Evolutionary conservation across 2,113 vertebrate species (phyloP), one percentile per base, ranked within the genome.

Genomic region (Phodopus roborovskii): DNA sequence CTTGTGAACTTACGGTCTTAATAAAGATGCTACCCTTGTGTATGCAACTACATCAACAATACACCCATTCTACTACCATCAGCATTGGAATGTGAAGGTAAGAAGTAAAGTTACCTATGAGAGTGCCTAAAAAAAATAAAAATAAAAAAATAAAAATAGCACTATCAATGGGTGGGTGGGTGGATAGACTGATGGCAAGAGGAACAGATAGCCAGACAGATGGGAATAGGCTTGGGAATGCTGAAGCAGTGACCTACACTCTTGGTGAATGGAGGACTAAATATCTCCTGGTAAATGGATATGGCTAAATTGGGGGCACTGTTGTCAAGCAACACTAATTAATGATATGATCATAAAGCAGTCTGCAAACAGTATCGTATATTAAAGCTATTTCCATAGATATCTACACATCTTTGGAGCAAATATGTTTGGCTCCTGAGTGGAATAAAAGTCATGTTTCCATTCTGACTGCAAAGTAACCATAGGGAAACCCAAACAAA

Each of bases 301-400:
- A 71, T 79, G 94, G 90, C 45, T 48, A 75, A 92, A 56, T 79
- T 50, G 36, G 22, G 42, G 22, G n/a, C 94, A 13, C 89, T 5
- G 53, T 81, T 92, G 74, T 86, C 78, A 75, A 39, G 96, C 1
- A 10, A 94, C 92, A 79, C 83, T 94, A 93, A 94, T 73, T 96
- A 95, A 56, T 68, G 73, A 93, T 71, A n/a, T n/a, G n/a, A n/a
- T n/a, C 70, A 50, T 56, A 48, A 77, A 71, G 83, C 62, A 71
- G 73, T 84, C n/a, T 70, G 33, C 66, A 93, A 89, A 92, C 68
- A 79, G 87, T 68, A 82, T 78, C n/a, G 45, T 16, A 74, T 5
- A 97, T 97, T 97, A 97, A 96, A 89, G 73, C 79, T 93, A 91
- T 96, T 97, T 96, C 96, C 95, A 97, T 77, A 97, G 92, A 97